Conservation (phyloP, 1,140 invertebrate genomes). For the Caenorhabditis latens region DNA sequence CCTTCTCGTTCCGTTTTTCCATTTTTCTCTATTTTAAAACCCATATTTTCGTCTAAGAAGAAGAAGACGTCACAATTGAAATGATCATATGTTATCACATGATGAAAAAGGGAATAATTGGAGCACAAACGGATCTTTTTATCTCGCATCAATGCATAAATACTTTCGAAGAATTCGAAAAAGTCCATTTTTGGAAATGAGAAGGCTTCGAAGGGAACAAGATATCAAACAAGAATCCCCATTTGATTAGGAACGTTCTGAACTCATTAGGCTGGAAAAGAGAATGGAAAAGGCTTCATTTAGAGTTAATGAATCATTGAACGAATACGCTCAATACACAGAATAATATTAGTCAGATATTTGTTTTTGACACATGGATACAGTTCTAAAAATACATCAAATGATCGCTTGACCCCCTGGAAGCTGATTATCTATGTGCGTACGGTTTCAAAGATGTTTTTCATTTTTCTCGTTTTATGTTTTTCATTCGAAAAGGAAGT, state of each 20-base stretch:
- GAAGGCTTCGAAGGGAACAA: not conserved
- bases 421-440: too few species aligned
- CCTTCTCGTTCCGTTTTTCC: not conserved
- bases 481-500: too few species aligned
- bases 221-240: not conserved
- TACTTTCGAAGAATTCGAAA: too few species aligned
- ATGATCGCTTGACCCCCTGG: too few species aligned
- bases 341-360: not conserved
- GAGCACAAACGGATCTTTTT: not conserved
- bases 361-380: too few species aligned
- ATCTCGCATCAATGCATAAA: too few species aligned
- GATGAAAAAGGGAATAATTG: not conserved
- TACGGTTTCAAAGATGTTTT: too few species aligned
- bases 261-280: slow-evolving; percentile 14
- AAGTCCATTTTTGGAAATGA: not conserved
- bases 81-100: not conserved
- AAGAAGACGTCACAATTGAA: not conserved
- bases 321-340: not conserved
- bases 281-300: slow-evolving; percentile 2
- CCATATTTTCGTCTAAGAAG: not conserved
- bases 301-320: slow-evolving; percentile 8
- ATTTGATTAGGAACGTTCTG: not conserved
- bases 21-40: not conserved
- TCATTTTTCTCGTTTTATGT: too few species aligned
- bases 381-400: too few species aligned